Conservation (phyloP, 1,140 invertebrate genomes). For the Trichogramma pretiosum region DNA sequence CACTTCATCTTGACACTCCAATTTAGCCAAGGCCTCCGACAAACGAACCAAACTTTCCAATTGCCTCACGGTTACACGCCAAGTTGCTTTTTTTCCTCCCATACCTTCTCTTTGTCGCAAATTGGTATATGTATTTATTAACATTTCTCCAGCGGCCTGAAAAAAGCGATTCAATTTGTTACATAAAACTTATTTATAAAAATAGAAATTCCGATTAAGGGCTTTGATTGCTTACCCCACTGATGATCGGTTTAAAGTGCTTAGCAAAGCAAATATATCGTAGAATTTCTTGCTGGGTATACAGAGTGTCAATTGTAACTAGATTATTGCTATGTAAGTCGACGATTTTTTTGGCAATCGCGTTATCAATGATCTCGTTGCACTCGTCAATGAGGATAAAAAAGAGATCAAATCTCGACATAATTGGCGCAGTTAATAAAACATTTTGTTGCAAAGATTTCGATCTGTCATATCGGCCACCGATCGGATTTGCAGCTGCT, state of each 20-base stretch:
- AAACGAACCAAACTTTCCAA: conserved; percentile 94
- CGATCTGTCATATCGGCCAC: conserved; percentile 90
- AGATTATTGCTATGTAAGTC: conserved; percentile 81
- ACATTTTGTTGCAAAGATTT: conserved; percentile 96
- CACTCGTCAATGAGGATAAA: conserved; percentile 96
- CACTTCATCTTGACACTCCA: conserved; percentile 89
- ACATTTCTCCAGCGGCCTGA: conserved; percentile 69
- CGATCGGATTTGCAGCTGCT: conserved; percentile 95
- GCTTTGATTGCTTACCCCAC: conserved; percentile 36
- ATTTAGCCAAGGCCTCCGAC: conserved; percentile 91
- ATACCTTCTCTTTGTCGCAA: conserved; percentile 75
- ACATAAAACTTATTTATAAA: not conserved
- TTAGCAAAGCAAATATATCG: conserved; percentile 94
- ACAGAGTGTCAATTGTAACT: conserved; percentile 67
- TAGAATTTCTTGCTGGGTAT: conserved; percentile 78
- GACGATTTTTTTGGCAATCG: conserved; percentile 92
- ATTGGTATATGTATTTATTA: conserved; percentile 84
- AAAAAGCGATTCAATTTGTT: conserved; percentile 22
- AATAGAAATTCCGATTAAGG: not conserved
- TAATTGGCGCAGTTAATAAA: conserved; percentile 87
- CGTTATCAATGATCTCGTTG: conserved; percentile 90
- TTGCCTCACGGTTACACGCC: conserved; percentile 98
- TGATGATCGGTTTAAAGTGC: conserved; percentile 90
- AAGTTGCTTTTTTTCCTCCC: conserved; percentile 66
- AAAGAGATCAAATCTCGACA: conserved; percentile 98